These are phyloP conservation scores for Malacoctenus gilli DNA, from an alignment of 2,797 vertebrate species.

Conservation along the genomic window DNA sequence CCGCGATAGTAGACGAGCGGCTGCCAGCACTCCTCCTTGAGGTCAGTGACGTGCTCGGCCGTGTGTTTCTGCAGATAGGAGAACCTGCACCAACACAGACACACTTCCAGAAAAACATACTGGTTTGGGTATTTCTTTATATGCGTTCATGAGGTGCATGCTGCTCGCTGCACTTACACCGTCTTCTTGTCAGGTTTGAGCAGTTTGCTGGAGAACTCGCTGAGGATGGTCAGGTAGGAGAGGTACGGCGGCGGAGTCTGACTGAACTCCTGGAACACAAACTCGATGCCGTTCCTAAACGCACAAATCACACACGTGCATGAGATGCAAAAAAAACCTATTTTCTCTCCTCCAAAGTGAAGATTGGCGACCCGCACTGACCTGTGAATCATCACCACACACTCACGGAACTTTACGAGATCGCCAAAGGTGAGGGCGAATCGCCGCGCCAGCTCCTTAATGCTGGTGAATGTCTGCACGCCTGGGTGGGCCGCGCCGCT, in stretches of 20 bases:
- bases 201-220: conserved; percentile 91
- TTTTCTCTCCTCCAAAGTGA: too few species aligned
- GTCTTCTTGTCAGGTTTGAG: conserved; percentile 90
- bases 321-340: neutral
- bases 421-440: conserved; percentile 92
- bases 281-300: conserved; percentile 89
- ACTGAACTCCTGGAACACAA: conserved; percentile 86
- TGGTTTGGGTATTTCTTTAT: too few species aligned
- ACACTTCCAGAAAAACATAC: conserved; percentile 4
- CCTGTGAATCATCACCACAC: conserved; percentile 92
- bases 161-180: conserved; percentile 81
- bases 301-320: conserved; percentile 4
- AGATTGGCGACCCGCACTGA: conserved; percentile 62
- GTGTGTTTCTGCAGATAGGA: conserved; percentile 86
- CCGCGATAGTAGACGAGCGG: conserved; percentile 86
- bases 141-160: neutral
- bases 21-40: conserved; percentile 85
- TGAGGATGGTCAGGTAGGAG: conserved; percentile 88
- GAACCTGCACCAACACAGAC: conserved; percentile 71
- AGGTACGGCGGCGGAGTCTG: conserved; percentile 82
- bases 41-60: conserved; percentile 75
- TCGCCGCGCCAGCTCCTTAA: conserved; percentile 91
- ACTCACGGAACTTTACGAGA: conserved; percentile 88
- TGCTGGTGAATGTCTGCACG: conserved; percentile 87
- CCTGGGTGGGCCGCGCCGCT: conserved; percentile 67